A percentile compares a stretch with the other conserved stretches of the same genome.
Evolutionary conservation across 2,888 invertebrate species (phyloP).

Genomic region (Polydrusus tereticollis): DNA sequence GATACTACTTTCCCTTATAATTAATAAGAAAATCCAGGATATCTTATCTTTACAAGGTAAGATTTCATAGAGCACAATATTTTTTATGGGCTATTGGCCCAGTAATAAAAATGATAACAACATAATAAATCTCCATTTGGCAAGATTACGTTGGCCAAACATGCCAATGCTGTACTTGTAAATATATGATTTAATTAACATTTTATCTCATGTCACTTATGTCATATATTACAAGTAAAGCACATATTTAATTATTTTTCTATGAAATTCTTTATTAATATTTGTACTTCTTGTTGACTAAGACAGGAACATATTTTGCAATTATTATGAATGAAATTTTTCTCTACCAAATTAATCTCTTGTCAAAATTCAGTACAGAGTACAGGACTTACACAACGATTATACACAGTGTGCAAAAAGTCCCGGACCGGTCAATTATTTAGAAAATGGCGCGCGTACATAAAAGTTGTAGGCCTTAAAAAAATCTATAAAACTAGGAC

Average conservation of each 20-base stretch:
- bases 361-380: too few species aligned
- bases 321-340: too few species aligned
- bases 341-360: too few species aligned
- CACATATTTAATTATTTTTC: background rate
- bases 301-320: too few species aligned
- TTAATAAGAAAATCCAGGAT: background rate
- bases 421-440: too few species aligned
- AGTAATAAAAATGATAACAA: background rate
- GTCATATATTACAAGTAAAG: background rate
- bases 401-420: too few species aligned
- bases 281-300: background rate
- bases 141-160: background rate
- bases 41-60: conserved; percentile 25
- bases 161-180: too few species aligned
- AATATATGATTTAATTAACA: background rate
- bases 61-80: conserved; percentile 12
- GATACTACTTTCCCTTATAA: too few species aligned
- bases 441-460: too few species aligned
- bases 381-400: too few species aligned
- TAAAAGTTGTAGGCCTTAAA: too few species aligned
- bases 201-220: background rate
- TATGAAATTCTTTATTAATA: background rate
- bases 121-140: background rate
- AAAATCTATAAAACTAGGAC: too few species aligned
- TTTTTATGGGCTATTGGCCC: background rate